Conservation (phyloP, 2,888 invertebrate genomes). For the Pseudolycoriella hygida region DNA sequence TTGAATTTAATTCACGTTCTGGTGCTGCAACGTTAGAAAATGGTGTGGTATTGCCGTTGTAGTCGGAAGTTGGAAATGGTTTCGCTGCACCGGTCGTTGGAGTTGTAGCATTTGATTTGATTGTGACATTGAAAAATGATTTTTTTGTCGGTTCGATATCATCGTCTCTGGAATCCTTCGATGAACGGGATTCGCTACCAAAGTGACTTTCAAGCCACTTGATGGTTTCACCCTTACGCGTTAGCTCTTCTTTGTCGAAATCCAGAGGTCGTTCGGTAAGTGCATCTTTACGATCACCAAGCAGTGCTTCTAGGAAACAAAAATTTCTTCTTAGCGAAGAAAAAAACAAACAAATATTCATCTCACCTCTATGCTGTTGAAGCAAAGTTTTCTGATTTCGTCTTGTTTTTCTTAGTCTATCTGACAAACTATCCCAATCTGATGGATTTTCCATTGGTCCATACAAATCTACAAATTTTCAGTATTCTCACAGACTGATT, state of each 20-base stretch:
- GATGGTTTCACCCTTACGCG: slow-evolving; percentile 73
- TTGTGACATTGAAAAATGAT: slow-evolving; percentile 59
- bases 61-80: slow-evolving; percentile 24
- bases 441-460: slow-evolving; percentile 45
- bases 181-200: slow-evolving; percentile 68
- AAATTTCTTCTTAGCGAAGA: slow-evolving; percentile 8
- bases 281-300: slow-evolving; percentile 57
- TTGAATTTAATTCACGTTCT: slow-evolving; percentile 33
- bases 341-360: too few relatives aligned
- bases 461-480: slow-evolving; percentile 11
- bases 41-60: slow-evolving; percentile 15
- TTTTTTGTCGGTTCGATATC: slow-evolving; percentile 49
- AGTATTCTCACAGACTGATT: too few relatives aligned
- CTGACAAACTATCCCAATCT: slow-evolving; percentile 65
- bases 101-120: slow-evolving; percentile 36
- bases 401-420: slow-evolving; percentile 50
- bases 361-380: slow-evolving; percentile 34
- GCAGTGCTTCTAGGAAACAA: slow-evolving; percentile 19
- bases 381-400: slow-evolving; percentile 30
- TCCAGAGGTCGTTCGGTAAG: slow-evolving; percentile 65
- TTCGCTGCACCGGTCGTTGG: slow-evolving; percentile 25
- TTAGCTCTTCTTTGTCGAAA: slow-evolving; percentile 76
- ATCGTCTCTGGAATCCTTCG: slow-evolving; percentile 36
- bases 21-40: slow-evolving; percentile 36
- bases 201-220: slow-evolving; percentile 86